Percentiles rank a stretch among this genome's conserved stretches.
Conservation (phyloP, 2,797 vertebrate genomes). For the Etheostoma perlongum region DNA sequence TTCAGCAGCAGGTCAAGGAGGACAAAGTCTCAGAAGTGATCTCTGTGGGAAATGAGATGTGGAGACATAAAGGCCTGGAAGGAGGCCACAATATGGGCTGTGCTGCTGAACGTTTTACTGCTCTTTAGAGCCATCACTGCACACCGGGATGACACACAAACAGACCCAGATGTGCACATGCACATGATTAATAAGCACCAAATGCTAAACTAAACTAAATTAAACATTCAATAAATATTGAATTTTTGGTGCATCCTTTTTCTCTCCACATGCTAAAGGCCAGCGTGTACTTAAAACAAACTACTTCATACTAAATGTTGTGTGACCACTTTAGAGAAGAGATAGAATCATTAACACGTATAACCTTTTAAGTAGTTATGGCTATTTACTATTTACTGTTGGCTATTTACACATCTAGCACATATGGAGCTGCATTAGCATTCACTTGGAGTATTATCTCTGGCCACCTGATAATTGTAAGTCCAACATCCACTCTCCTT, state of each 20-base stretch:
- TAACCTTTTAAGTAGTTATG: not conserved
- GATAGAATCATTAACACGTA: constrained; percentile 1
- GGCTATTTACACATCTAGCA: constrained; percentile 5
- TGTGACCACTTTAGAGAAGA: not conserved
- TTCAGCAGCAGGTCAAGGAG: constrained; percentile 65
- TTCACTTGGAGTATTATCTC: constrained; percentile 3
- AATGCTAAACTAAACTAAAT: not conserved
- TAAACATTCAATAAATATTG: not conserved
- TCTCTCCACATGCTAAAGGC: not conserved
- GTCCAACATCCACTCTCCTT: not conserved
- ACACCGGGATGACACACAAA: constrained; percentile 27
- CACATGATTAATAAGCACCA: not conserved
- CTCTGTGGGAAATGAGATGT: constrained; percentile 52
- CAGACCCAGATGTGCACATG: constrained; percentile 12
- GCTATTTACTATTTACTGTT: not conserved
- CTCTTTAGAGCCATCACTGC: constrained; percentile 19
- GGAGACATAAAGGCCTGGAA: constrained; percentile 40
- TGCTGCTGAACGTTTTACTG: constrained; percentile 37
- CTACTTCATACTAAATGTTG: constrained; percentile 1
- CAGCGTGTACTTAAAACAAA: not conserved
- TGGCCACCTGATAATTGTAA: constrained; percentile 3
- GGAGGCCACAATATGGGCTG: constrained; percentile 45
- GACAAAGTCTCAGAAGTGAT: constrained; percentile 56
- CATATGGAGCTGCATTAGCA: not conserved
- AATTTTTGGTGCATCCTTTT: not conserved